Conservation (phyloP, 2,888 invertebrate species). For the Deilephila porcellus region DNA sequence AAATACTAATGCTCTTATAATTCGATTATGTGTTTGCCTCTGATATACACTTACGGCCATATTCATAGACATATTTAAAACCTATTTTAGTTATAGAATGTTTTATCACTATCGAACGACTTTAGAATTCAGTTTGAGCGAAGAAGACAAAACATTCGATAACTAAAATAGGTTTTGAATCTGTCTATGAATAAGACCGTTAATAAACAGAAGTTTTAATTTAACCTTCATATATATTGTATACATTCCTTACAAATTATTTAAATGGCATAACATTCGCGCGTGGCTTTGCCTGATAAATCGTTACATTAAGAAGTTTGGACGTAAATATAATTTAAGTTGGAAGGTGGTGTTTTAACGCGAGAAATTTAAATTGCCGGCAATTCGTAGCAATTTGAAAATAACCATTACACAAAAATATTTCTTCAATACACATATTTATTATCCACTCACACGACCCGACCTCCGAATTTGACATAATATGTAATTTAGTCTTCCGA, state of each 20-base stretch:
- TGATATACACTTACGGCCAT: too few relatives aligned
- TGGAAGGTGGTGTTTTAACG: conserved; percentile 9
- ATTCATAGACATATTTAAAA: too few relatives aligned
- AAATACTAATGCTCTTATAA: neutral
- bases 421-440: neutral
- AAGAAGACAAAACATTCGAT: too few relatives aligned
- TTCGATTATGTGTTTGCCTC: neutral
- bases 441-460: too few relatives aligned
- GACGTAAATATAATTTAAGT: conserved; percentile 19
- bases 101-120: too few relatives aligned
- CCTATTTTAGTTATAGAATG: too few relatives aligned
- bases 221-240: conserved; percentile 3
- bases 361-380: neutral
- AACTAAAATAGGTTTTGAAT: too few relatives aligned
- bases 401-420: too few relatives aligned
- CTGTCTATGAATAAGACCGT: neutral
- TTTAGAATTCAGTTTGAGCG: too few relatives aligned
- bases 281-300: conserved; percentile 10
- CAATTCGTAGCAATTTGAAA: neutral
- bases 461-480: too few relatives aligned
- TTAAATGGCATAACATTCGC: conserved; percentile 28
- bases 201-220: conserved; percentile 1
- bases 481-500: too few relatives aligned
- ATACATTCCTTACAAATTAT: conserved; percentile 19
- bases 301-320: neutral